Evolutionary conservation across 2,113 vertebrate genomes (phyloP), one percentile per base, ranked within the genome.

Genomic region (Aspidoscelis tigris): DNA sequence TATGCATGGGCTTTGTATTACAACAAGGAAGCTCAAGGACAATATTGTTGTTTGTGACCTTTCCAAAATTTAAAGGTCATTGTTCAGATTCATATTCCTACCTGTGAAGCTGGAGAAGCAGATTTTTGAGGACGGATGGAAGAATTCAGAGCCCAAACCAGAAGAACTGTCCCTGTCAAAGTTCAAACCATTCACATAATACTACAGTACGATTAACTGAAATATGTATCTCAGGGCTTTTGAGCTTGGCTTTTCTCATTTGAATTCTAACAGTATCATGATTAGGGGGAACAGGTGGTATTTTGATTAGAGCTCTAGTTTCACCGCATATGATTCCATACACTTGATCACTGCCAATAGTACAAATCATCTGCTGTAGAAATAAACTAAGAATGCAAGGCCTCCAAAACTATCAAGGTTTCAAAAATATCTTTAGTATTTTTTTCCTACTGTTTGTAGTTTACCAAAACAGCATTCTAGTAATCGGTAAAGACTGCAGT

Each of bases 231-330:
- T 65, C 9, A 9, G 21, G 39, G 47, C 64, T 55, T 58, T 77
- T 41, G n/a, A 55, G 47, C 20, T 58, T n/a, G 39, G 12, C 77
- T 76, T 24, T 72, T 22, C n/a, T 72, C 50, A 22, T 58, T 58
- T 76, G 21, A 55, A 69, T 11, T n/a, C 47, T 50, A 26, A 26
- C 14, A 69, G 53, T 9, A 41, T 76, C 68, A 53, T 50, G 21
- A 76, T 53, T 21, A 2, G 39, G 18, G 65, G 24, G 53, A 77
- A 83, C 73, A 50, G 74, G 65, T 83, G 74, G 74, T 50, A 83
- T 68, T 76, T 78, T 70, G 78, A 80, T 53, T 70, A 81, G n/a
- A 55, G n/a, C 20, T 71, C 70, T 70, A 77, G 50, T 24, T 83
- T 76, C 50, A 39, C n/a, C 58, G 50, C 24, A 21, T 43, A 11